Percentiles rank a stretch among this genome's conserved stretches.
Conservation (phyloP, 2,888 invertebrate species). For the Carabus problematicus region DNA sequence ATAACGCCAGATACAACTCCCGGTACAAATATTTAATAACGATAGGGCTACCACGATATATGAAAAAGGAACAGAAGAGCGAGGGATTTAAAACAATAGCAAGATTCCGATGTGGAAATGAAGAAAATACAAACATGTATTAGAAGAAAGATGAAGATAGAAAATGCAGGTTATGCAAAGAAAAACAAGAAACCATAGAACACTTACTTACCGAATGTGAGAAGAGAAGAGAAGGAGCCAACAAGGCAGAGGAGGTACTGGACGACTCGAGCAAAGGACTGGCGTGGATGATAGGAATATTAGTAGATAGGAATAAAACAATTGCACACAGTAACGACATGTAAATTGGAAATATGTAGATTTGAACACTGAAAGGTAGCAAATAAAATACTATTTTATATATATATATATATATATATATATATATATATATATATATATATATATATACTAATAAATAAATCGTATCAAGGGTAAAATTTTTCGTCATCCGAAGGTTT, state of each 20-base stretch:
- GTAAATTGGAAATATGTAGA: no score
- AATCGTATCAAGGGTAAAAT: no score
- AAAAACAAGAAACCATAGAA: constrained; percentile 17
- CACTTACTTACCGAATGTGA: not conserved
- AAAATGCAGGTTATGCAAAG: constrained; percentile 23
- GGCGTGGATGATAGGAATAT: not conserved
- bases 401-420: no score
- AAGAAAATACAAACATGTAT: constrained; percentile 23
- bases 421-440: no score
- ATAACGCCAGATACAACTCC: constrained; percentile 7
- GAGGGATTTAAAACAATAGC: constrained; percentile 4
- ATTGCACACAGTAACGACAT: not conserved
- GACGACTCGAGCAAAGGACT: not conserved
- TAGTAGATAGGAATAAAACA: not conserved
- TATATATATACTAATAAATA: no score
- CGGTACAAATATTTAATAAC: constrained; percentile 36
- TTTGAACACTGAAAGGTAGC: no score
- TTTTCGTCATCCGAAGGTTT: no score
- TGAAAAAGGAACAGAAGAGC: not conserved
- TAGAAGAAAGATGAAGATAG: constrained; percentile 7
- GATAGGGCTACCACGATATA: constrained; percentile 10
- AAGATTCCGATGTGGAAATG: constrained; percentile 32
- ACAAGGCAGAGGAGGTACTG: not conserved
- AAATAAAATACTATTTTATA: no score
- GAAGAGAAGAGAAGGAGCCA: not conserved